Base-by-base conservation (phyloP, 2,797 vertebrate species). In the Oreortyx pictus region DNA sequence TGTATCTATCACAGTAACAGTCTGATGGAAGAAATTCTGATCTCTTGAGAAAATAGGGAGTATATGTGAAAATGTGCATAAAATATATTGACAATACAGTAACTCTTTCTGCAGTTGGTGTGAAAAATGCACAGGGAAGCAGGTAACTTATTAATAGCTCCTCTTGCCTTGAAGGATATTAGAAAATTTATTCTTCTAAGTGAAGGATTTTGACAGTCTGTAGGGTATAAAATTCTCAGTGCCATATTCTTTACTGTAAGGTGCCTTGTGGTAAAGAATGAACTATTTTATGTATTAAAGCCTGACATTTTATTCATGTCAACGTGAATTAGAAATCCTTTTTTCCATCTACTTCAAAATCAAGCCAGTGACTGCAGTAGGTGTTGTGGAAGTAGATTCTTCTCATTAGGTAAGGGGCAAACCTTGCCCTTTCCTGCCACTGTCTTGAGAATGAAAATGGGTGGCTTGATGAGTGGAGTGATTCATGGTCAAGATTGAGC, bases 31-130 rank as follows among this genome's bases (percentile, higher is more conserved):
- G 43, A 86, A 90, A 62, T 47, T 88, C 27, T 64, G 16, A 23
- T 95, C 61, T 68, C 33, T 25, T 65, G 52, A 81, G 75, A 85
- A 88, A 96, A 72, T 57, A 31, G 18, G 15, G 66, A 80, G 35
- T 61, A 39, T 50, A 75, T 78, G 39, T 89, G 81, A 74, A 95
- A 90, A 77, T 83, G 71, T 57, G 57, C n/a, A n/a, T n/a, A n/a
- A n/a, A 14, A 9, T 81, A 60, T 56, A 56, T 81, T 85, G 59
- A 47, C n/a, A 37, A 17, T 46, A 72, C 31, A 70, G 66, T 59
- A 86, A 37, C 31, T 96, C 54, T 52, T 78, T 25, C 37, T 84
- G 65, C 52, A 78, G 37, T 37, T 68, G 77, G 49, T 84, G 43
- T 79, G 89, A 91, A 87, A 82, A 85, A 78, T 70, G 50, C 73